Conservation (phyloP, 2,113 vertebrate genomes). For the Lepus europaeus region DNA sequence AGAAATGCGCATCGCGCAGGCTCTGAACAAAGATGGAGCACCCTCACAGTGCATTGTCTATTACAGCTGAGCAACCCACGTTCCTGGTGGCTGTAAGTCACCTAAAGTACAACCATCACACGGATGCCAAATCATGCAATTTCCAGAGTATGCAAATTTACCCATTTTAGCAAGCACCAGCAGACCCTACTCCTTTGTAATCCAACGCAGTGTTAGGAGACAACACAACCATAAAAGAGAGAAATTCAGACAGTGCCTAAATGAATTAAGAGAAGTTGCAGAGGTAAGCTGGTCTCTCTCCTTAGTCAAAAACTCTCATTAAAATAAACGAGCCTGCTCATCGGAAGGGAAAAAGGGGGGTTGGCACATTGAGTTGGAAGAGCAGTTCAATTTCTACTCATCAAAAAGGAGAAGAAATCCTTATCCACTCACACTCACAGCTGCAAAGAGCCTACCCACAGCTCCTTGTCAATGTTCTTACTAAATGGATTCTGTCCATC, state of each 20-base stretch:
- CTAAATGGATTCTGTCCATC: conserved; percentile 79
- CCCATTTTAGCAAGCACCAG: conserved; percentile 69
- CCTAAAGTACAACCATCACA: conserved; percentile 8
- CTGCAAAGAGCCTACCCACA: conserved; percentile 65
- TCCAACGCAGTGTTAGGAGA: conserved; percentile 14
- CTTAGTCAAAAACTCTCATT: conserved; percentile 77
- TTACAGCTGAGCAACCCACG: neutral
- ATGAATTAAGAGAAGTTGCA: conserved; percentile 71
- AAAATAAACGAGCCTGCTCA: conserved; percentile 83
- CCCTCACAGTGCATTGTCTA: neutral
- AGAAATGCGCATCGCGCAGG: neutral
- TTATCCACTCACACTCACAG: conserved; percentile 56
- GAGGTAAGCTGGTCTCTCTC: conserved; percentile 70
- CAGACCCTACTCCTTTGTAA: conserved; percentile 53
- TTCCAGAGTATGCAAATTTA: conserved; percentile 67
- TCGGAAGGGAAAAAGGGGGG: conserved; percentile 61
- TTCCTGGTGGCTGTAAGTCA: conserved; percentile 1
- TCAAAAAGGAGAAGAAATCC: conserved; percentile 75
- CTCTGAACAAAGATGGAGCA: neutral
- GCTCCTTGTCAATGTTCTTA: conserved; percentile 77
- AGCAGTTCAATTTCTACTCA: conserved; percentile 72
- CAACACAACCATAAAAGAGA: conserved; percentile 55
- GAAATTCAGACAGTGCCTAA: conserved; percentile 53
- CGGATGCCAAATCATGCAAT: conserved; percentile 40
- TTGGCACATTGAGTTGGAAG: conserved; percentile 60